phyloP scores from a whole-genome alignment of 2,113 vertebrate species.

The Trogon surrucura region DNA sequence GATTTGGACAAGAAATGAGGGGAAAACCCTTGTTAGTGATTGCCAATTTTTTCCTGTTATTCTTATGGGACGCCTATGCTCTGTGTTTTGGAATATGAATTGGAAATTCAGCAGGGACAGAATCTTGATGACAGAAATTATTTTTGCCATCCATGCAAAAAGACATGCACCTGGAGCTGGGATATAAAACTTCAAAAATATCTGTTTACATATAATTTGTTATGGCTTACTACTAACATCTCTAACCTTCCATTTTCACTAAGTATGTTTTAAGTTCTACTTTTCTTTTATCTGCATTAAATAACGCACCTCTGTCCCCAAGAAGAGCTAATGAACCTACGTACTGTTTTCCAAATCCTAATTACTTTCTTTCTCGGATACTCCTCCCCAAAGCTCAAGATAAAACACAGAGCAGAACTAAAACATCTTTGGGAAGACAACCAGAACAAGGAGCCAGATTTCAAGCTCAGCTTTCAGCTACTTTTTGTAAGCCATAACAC shows the following conservation, averaged over 20 bases:
- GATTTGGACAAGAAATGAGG: background rate
- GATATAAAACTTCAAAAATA: background rate
- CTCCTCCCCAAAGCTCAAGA: background rate
- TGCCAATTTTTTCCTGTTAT: background rate
- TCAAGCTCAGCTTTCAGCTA: constrained; percentile 23
- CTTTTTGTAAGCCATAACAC: background rate
- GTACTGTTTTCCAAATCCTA: background rate
- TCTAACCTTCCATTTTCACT: background rate
- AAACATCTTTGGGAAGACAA: background rate
- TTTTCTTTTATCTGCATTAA: background rate
- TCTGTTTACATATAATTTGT: background rate
- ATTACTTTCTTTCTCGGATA: background rate
- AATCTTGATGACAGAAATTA: background rate
- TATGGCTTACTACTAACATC: background rate
- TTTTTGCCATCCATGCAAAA: background rate
- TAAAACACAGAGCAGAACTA: background rate
- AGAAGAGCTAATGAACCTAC: background rate
- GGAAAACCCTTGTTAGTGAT: background rate
- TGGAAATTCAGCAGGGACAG: background rate
- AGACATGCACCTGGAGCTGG: background rate
- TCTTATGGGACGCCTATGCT: background rate
- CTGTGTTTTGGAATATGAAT: background rate
- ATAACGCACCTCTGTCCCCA: background rate
- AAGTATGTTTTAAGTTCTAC: background rate
- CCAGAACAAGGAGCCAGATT: background rate